These are phyloP conservation scores for Chrysolina oricalcia DNA, from an alignment of 2,888 invertebrate genomes.

Conservation along the genomic window DNA sequence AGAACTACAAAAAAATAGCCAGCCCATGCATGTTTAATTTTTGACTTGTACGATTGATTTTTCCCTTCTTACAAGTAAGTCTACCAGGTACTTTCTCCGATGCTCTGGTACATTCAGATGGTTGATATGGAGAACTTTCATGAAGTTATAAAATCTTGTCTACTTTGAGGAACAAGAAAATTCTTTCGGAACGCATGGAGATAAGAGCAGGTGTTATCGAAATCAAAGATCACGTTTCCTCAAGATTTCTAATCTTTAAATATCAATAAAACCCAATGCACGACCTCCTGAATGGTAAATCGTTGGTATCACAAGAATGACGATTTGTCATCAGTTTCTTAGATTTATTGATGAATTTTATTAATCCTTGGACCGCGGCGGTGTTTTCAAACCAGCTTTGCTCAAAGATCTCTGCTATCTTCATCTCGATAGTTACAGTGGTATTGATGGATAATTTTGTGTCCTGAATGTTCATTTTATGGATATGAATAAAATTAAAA, in stretches of 20 bases:
- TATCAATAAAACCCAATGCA: background rate
- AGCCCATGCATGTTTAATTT: too few relatives aligned
- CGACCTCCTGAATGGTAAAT: background rate
- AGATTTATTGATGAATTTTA: background rate
- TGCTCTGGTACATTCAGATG: too few relatives aligned
- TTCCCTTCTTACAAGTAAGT: too few relatives aligned
- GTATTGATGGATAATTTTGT: background rate
- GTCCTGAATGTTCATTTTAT: background rate
- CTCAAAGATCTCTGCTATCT: background rate
- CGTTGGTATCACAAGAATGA: background rate
- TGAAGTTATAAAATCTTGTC: too few relatives aligned
- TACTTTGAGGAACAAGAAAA: too few relatives aligned
- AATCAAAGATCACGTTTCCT: background rate
- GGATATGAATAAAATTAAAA: background rate
- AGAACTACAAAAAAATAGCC: too few relatives aligned
- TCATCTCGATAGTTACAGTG: background rate
- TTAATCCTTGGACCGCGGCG: background rate
- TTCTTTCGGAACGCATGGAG: too few relatives aligned
- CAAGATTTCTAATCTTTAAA: background rate
- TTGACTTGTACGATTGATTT: too few relatives aligned
- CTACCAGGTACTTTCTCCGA: too few relatives aligned
- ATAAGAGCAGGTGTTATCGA: too few relatives aligned
- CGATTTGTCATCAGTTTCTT: background rate
- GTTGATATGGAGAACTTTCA: too few relatives aligned
- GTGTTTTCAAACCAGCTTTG: background rate